Conservation (phyloP, 2,888 invertebrate species). For the Acanthococcus lagerstroemiae region DNA sequence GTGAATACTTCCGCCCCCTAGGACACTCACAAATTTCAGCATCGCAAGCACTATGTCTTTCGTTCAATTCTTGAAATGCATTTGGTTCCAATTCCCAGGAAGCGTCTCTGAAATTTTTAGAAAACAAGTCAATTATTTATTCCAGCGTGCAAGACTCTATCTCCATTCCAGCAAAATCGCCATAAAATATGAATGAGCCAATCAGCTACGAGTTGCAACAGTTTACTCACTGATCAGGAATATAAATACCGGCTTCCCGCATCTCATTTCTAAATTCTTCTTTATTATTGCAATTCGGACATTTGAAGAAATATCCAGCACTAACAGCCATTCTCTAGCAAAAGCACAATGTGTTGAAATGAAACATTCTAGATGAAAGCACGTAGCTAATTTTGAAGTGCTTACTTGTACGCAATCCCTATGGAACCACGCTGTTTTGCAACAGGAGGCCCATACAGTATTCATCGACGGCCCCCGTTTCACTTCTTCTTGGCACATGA, state of each 20-base stretch:
- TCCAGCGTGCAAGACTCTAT: neutral
- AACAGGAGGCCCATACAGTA: slow-evolving; percentile 64
- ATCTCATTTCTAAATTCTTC: slow-evolving; percentile 53
- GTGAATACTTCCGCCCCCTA: neutral
- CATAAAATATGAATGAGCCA: too few species aligned
- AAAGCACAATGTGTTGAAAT: neutral
- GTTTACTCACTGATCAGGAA: slow-evolving; percentile 46
- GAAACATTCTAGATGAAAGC: neutral
- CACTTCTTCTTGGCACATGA: slow-evolving; percentile 58
- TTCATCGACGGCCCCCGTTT: slow-evolving; percentile 42
- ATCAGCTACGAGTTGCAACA: neutral
- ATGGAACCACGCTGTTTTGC: slow-evolving; percentile 68
- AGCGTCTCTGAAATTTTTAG: slow-evolving; percentile 60
- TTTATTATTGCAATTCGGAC: slow-evolving; percentile 69
- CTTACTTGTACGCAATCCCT: slow-evolving; percentile 56
- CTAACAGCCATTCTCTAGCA: slow-evolving; percentile 50
- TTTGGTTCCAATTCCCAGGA: slow-evolving; percentile 70
- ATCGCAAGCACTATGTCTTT: slow-evolving; percentile 53
- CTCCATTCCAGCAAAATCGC: neutral
- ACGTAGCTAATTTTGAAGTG: neutral
- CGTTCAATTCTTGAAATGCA: slow-evolving; percentile 61
- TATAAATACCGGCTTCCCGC: slow-evolving; percentile 58
- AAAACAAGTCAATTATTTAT: neutral
- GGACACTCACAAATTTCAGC: slow-evolving; percentile 52
- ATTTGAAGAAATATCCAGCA: slow-evolving; percentile 74